phyloP scores from a whole-genome alignment of 1,140 invertebrate species.

The Aethina tumida region DNA sequence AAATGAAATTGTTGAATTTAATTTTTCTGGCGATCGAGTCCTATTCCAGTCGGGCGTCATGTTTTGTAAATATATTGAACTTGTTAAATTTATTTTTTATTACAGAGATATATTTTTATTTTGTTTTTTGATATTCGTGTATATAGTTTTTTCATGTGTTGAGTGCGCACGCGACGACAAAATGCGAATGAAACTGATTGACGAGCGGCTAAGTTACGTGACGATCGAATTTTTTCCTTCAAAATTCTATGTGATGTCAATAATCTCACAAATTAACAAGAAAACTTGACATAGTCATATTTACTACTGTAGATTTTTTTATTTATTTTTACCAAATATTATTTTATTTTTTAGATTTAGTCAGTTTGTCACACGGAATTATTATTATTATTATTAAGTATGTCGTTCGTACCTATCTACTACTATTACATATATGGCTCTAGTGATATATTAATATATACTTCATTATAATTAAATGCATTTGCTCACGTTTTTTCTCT shows the following conservation, averaged over 20 bases:
- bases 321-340: slow-evolving; percentile 29
- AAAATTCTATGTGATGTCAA: slow-evolving; percentile 37
- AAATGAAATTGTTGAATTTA: too few relatives aligned
- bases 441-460: slow-evolving; percentile 24
- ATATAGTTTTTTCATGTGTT: slow-evolving; percentile 14
- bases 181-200: not conserved
- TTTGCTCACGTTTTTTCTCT: slow-evolving; percentile 30
- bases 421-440: slow-evolving; percentile 13
- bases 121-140: slow-evolving; percentile 10
- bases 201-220: slow-evolving; percentile 17
- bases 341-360: slow-evolving; percentile 24
- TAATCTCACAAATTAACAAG: slow-evolving; percentile 33
- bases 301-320: slow-evolving; percentile 21
- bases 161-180: not conserved
- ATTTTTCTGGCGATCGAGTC: not conserved
- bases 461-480: too few relatives aligned
- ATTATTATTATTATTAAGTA: slow-evolving; percentile 20
- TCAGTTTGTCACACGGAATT: slow-evolving; percentile 18
- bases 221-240: slow-evolving; percentile 27
- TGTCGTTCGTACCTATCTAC: too few relatives aligned
- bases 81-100: slow-evolving; percentile 12
- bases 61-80: slow-evolving; percentile 4
- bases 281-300: slow-evolving; percentile 24
- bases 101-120: slow-evolving; percentile 23
- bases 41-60: not conserved